Evolutionary conservation across 1,140 invertebrate species (phyloP), one percentile per base, ranked within the genome.

Genomic region (Limonius californicus): DNA sequence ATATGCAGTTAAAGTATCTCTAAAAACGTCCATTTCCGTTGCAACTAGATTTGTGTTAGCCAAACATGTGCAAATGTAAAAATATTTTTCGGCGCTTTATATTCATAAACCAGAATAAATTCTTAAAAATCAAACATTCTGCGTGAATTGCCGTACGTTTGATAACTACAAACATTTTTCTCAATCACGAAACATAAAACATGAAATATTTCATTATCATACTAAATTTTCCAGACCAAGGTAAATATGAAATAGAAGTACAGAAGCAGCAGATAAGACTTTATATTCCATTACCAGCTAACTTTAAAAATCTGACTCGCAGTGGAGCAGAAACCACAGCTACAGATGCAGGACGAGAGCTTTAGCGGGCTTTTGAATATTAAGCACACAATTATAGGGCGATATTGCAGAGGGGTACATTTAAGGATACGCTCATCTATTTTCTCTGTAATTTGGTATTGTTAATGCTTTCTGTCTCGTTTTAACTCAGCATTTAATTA

Each of bases 301-400:
- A 50, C 45, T 50, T 50, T 18, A 50, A 50, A 50, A 50, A 50
- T 50, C 45, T 50, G 45, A 21, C 45, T 50, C 45, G 18, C 45
- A 21, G 45, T 50, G 16, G 45, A 50, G 45, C 45, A 50, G 45
- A 50, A 50, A 50, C 45, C 45, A 50, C 45, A 50, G 45, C 45
- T 50, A 21, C 45, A 50, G 45, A 50, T 50, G 19, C 45, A 18
- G 45, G 45, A 50, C 19, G 45, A 50, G 45, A 50, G 45, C 45
- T 50, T 50, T 50, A 19, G 45, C 45, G 45, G 45, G 45, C 45
- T 18, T 50, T 50, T 50, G 45, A 50, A 50, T 50, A 50, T 50
- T 50, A 50, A 50, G 45, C 45, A 50, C 45, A 50, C 45, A 50
- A 50, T 50, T 50, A 50, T 50, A 50, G 45, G 20, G 45, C 45